These are phyloP conservation scores for Paralvinella palmiformis DNA, from an alignment of 1,140 invertebrate species.

Conservation along the genomic window DNA sequence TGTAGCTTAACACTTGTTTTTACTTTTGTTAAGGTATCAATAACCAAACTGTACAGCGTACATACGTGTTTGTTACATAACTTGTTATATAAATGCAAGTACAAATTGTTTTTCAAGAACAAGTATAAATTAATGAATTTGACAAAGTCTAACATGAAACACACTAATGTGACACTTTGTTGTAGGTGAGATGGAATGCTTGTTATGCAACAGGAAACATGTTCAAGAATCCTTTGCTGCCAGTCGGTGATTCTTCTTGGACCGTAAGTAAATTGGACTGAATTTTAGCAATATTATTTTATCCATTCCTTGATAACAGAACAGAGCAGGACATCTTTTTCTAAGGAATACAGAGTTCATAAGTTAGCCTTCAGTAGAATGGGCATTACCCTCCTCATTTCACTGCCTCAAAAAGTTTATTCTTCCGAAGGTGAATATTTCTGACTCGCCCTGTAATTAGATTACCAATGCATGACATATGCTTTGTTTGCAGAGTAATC, in stretches of 20 bases:
- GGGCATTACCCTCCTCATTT: background rate
- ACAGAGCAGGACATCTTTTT: background rate
- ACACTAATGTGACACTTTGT: conserved; percentile 15
- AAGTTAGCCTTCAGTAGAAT: background rate
- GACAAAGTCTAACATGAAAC: background rate
- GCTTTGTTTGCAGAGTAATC: no score
- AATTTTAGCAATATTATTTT: background rate
- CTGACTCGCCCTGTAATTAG: background rate
- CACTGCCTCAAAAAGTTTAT: background rate
- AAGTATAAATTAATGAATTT: background rate
- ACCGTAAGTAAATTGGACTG: conserved; percentile 46
- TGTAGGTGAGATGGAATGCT: conserved; percentile 77
- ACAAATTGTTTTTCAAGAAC: no score
- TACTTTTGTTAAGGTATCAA: background rate
- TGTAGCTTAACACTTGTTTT: background rate
- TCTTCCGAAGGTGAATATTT: background rate
- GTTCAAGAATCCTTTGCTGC: conserved; percentile 61
- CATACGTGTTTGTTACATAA: background rate
- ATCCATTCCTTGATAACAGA: background rate
- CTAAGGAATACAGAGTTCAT: background rate
- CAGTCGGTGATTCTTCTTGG: conserved; percentile 53
- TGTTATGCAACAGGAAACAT: conserved; percentile 77
- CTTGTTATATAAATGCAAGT: background rate
- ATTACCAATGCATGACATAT: no score
- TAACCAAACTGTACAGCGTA: background rate